Percentiles rank a stretch among this genome's conserved stretches.
phyloP scores from a whole-genome alignment of 2,113 vertebrate genomes.

The Orientallactaga bullata region DNA sequence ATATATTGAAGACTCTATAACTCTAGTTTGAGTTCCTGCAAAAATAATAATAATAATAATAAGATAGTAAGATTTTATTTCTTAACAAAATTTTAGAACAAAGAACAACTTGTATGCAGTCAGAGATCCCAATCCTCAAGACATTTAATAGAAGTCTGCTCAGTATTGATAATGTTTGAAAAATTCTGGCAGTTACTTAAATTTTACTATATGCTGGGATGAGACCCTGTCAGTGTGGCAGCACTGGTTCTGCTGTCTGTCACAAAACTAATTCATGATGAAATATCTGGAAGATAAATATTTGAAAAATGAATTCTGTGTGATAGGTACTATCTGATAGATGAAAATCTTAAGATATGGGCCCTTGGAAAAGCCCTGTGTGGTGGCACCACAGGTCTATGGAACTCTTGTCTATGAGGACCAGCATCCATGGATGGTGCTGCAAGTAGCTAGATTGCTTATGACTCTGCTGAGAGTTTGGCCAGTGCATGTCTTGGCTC shows the following conservation, averaged over 20 bases:
- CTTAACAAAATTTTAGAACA: conserved; percentile 57
- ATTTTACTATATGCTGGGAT: conserved; percentile 66
- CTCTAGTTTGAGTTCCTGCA: conserved; percentile 15
- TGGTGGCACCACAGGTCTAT: not conserved
- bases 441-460: not conserved
- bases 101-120: conserved; percentile 49
- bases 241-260: conserved; percentile 25
- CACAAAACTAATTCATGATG: conserved; percentile 3
- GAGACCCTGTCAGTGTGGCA: conserved; percentile 38
- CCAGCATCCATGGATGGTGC: accelerated
- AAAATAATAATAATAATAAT: too few species aligned
- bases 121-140: not conserved
- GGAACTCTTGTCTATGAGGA: not conserved
- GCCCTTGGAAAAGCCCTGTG: not conserved
- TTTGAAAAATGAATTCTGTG: conserved; percentile 58
- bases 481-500: not conserved
- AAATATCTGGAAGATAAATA: conserved; percentile 66
- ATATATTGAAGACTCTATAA: not conserved
- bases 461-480: not conserved
- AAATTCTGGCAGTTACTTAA: conserved; percentile 61
- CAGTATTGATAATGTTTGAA: conserved; percentile 45
- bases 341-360: not conserved
- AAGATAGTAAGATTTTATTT: conserved; percentile 61
- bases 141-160: conserved; percentile 52
- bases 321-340: conserved; percentile 24